These are phyloP conservation scores for Helicolenus hilgendorfi DNA, from an alignment of 2,797 vertebrate species.

Conservation along the genomic window DNA sequence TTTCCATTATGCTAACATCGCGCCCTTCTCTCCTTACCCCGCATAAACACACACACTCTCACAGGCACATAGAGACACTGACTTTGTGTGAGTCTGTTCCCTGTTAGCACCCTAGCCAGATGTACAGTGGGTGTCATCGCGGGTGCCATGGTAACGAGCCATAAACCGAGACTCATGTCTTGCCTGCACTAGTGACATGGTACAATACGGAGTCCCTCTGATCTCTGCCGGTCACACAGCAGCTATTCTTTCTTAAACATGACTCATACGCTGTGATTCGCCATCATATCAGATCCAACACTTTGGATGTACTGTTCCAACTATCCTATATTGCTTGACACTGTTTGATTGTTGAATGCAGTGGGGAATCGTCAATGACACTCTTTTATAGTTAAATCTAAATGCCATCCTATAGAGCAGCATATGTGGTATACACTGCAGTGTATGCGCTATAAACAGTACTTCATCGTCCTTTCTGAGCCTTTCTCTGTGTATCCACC, in stretches of 20 bases:
- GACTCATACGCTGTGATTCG: background rate
- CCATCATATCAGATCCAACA: background rate
- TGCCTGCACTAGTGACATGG: background rate
- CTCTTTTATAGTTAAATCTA: background rate
- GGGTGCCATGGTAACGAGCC: slow-evolving; percentile 55
- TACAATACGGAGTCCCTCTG: background rate
- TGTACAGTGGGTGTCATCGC: slow-evolving; percentile 55
- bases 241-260: slow-evolving; percentile 1
- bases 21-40: slow-evolving; percentile 29
- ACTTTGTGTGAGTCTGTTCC: slow-evolving; percentile 36
- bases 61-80: background rate
- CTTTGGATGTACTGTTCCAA: background rate
- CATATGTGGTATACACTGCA: background rate
- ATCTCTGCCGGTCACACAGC: slow-evolving; percentile 19
- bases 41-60: background rate
- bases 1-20: slow-evolving; percentile 60
- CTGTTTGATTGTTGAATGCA: no score
- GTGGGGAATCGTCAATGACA: background rate
- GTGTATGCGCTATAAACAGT: background rate
- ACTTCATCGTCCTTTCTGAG: background rate
- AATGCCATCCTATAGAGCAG: background rate
- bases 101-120: slow-evolving; percentile 59
- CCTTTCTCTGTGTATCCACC: background rate
- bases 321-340: background rate
- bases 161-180: slow-evolving; percentile 28